Conservation (phyloP, 2,113 vertebrate genomes). For the Madoqua kirkii region DNA sequence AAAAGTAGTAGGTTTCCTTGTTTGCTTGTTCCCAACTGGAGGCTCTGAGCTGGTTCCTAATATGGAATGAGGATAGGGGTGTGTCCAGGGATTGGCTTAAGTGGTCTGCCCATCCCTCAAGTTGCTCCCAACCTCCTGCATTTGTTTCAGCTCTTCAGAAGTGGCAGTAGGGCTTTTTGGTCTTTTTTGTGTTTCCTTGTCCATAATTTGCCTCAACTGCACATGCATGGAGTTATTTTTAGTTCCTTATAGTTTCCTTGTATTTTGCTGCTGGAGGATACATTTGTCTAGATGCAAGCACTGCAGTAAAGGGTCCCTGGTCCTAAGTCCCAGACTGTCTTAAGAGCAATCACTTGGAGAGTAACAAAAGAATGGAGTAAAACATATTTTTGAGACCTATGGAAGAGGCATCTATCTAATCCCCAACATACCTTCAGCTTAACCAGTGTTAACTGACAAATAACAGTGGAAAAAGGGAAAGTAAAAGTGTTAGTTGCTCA, state of each 20-base stretch:
- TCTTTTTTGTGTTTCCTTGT: not conserved
- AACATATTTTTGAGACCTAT: not conserved
- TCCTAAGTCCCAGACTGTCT: not conserved
- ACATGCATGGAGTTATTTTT: not conserved
- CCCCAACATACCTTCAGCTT: not conserved
- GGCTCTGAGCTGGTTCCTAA: not conserved
- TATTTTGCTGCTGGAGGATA: not conserved
- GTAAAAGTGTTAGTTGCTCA: not conserved
- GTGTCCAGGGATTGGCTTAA: not conserved
- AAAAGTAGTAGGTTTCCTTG: not conserved
- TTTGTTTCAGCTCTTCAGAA: not conserved
- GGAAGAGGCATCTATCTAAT: not conserved
- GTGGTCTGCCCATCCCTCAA: not conserved
- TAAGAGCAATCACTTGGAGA: not conserved
- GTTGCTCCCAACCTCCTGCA: not conserved
- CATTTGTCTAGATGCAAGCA: not conserved
- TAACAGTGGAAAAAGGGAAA: not conserved
- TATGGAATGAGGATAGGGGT: not conserved
- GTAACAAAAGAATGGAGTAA: not conserved
- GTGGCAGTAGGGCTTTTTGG: not conserved
- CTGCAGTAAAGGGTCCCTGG: not conserved
- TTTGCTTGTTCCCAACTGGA: not conserved
- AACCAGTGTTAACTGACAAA: not conserved
- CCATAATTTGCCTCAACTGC: not conserved
- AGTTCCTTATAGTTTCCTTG: not conserved